Evolutionary conservation across 2,888 invertebrate species (phyloP).

Genomic region (Gerris lacustris): DNA sequence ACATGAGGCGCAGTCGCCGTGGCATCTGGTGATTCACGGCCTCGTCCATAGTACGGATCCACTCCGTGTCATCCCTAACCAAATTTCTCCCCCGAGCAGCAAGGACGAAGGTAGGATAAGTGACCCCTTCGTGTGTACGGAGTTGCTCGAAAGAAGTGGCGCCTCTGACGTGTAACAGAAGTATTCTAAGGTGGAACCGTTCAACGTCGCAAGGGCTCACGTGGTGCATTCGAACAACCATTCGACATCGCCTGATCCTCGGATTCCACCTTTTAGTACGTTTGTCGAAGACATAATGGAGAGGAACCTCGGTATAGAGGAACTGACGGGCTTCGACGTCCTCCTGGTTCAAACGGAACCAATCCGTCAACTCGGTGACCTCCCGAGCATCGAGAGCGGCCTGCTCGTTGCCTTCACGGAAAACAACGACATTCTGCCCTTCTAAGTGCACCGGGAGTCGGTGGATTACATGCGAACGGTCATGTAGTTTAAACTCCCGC

Average conservation of each 20-base stretch:
- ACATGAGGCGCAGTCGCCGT: not conserved
- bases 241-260: not conserved
- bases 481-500: not conserved
- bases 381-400: not conserved
- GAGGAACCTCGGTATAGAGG: not conserved
- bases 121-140: not conserved
- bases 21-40: not conserved
- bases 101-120: not conserved
- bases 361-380: not conserved
- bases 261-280: not conserved
- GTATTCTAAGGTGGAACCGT: not conserved
- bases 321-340: not conserved
- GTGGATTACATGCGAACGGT: not conserved
- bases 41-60: not conserved
- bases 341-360: not conserved
- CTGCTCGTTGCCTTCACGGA: not conserved
- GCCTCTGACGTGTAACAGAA: not conserved
- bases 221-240: not conserved
- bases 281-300: not conserved
- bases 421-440: not conserved
- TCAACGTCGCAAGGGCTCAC: not conserved
- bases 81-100: not conserved
- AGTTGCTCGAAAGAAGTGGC: not conserved
- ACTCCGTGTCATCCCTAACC: not conserved
- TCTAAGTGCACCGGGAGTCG: not conserved